Evolutionary conservation across 2,113 vertebrate genomes (phyloP), one percentile per base, ranked within the genome.

Genomic region (Dipodomys spectabilis): DNA sequence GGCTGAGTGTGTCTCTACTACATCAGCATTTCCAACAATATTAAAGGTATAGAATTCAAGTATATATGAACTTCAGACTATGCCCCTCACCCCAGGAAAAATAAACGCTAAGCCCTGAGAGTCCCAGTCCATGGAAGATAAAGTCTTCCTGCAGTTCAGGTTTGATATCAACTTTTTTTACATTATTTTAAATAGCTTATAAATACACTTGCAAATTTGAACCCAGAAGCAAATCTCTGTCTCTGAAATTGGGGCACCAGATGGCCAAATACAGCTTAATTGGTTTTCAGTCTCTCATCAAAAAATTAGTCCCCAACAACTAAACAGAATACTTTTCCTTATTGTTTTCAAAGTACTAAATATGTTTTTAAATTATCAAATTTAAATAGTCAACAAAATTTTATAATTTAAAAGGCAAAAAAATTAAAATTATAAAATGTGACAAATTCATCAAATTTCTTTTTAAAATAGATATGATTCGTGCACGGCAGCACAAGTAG

Each of bases 321-420:
- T 78, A 28, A 75, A 60, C 71, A n/a, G 8, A 81, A 44, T 77
- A 68, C 30, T 81, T 92, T 85, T 82, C 39, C 68, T 62, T 60
- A 80, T 69, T 91, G 27, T 85, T 84, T 68, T n/a, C 7, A 81
- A 88, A 80, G 88, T 84, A 73, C 3, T n/a, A 64, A 44, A 78
- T 86, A 90, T 96, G 71, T 45, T 65, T 90, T 92, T 80, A 77
- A 75, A 57, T 86, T 62, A 4, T 11, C 72, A 86, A 89, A 73
- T 57, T 28, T n/a, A 93, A 77, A 93, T 64, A 64, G 18, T 60
- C 13, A 75, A 0, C 82, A n/a, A 67, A 72, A 88, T 67, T 78
- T 93, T 82, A 64, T 20, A 88, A 73, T 53, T 77, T 35, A 72
- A 30, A 84, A 91, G 23, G 91, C 6, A 53, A 5, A 75, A 86